phyloP scores from a whole-genome alignment of 2,888 invertebrate genomes.

The Rugalucina vietnamica region DNA sequence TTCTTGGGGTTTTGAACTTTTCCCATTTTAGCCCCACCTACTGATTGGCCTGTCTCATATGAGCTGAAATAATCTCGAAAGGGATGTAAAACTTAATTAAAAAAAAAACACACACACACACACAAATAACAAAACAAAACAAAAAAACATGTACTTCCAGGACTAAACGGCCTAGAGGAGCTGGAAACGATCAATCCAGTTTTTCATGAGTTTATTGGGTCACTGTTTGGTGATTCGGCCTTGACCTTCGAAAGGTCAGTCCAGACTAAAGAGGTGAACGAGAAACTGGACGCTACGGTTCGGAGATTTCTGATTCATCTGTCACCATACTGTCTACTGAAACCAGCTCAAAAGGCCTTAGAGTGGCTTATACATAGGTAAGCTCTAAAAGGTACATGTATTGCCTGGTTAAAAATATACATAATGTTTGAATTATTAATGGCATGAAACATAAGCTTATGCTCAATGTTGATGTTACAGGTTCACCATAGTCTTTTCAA shows the following conservation, averaged over 20 bases:
- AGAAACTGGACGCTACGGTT: slow-evolving; percentile 90
- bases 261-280: slow-evolving; percentile 90
- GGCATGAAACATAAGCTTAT: too few species aligned
- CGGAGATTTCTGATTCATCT: slow-evolving; percentile 90
- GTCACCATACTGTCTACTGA: slow-evolving; percentile 95
- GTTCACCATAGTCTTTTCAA: too few species aligned
- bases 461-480: too few species aligned
- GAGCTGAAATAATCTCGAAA: too few species aligned
- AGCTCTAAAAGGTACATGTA: too few species aligned
- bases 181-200: slow-evolving; percentile 89
- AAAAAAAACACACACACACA: too few species aligned
- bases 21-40: too few species aligned
- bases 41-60: too few species aligned
- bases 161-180: slow-evolving; percentile 92
- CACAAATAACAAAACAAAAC: not conserved
- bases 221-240: slow-evolving; percentile 91
- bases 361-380: slow-evolving; percentile 95
- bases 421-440: too few species aligned
- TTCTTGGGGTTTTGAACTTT: too few species aligned
- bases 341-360: slow-evolving; percentile 93
- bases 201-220: slow-evolving; percentile 90
- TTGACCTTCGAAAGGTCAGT: slow-evolving; percentile 92
- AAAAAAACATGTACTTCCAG: slow-evolving; percentile 85
- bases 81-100: too few species aligned
- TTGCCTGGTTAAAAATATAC: too few species aligned